phyloP scores from a whole-genome alignment of 2,113 vertebrate genomes.

The Gorsachius goisagi region DNA sequence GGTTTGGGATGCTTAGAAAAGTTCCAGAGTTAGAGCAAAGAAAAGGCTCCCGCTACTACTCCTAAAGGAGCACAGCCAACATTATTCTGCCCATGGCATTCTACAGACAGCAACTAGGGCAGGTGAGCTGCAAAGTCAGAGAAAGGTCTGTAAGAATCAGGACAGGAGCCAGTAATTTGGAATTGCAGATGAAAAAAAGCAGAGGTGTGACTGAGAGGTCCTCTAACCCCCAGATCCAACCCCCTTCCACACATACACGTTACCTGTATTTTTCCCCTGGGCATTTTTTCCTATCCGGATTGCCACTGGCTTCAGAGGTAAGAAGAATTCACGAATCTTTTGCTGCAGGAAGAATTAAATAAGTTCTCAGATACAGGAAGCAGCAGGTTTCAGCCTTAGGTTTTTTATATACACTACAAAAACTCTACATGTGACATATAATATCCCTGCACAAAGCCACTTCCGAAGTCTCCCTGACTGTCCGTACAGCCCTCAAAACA shows the following conservation, averaged over 20 bases:
- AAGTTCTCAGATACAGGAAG: not conserved
- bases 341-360: conserved; percentile 68
- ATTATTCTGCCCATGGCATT: not conserved
- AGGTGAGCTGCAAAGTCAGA: conserved; percentile 33
- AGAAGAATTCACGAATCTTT: conserved; percentile 89
- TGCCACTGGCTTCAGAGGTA: conserved; percentile 86
- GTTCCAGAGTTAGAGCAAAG: not conserved
- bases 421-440: accelerated
- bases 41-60: not conserved
- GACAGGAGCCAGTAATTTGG: not conserved
- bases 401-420: not conserved
- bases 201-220: not conserved
- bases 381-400: not conserved
- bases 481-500: not conserved
- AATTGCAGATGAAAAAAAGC: not conserved
- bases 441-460: not conserved
- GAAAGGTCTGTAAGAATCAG: not conserved
- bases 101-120: not conserved
- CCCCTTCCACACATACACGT: not conserved
- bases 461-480: accelerated
- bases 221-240: not conserved
- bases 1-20: not conserved
- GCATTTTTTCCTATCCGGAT: conserved; percentile 83
- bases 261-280: conserved; percentile 87
- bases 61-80: not conserved